Percentiles rank a stretch among this genome's conserved stretches.
Conservation (phyloP, 2,888 invertebrate genomes). For the Chouioia cunea region DNA sequence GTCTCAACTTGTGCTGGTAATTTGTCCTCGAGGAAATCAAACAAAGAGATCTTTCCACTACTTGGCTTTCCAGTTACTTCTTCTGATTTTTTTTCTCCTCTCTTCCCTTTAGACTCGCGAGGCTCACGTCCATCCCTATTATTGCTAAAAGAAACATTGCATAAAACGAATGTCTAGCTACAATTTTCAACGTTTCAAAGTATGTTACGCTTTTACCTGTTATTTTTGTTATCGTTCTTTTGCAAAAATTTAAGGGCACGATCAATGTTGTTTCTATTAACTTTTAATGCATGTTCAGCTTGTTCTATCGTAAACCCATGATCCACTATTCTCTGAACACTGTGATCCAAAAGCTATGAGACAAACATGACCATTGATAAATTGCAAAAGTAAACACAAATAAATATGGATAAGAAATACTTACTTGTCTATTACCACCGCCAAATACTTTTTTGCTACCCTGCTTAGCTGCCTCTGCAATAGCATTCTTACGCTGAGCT, state of each 20-base stretch:
- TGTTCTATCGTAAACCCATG: constrained; percentile 84
- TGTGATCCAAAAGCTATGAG: constrained; percentile 77
- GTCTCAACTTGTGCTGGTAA: constrained; percentile 73
- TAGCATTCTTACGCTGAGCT: constrained; percentile 88
- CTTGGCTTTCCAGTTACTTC: constrained; percentile 78
- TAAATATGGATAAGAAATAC: constrained; percentile 17
- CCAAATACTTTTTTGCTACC: constrained; percentile 72
- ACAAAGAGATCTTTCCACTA: constrained; percentile 80
- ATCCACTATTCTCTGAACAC: constrained; percentile 83
- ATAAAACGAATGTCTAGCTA: not conserved
- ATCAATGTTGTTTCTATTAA: constrained; percentile 81
- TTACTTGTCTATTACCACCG: constrained; percentile 70
- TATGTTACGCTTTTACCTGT: constrained; percentile 52
- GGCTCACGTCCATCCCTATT: too few relatives aligned
- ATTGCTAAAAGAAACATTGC: too few relatives aligned
- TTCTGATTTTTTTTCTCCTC: constrained; percentile 69
- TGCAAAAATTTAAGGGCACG: constrained; percentile 78
- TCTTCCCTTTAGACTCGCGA: constrained; percentile 67
- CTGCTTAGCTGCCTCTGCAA: constrained; percentile 85
- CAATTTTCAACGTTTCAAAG: constrained; percentile 5
- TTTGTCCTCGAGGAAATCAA: constrained; percentile 87
- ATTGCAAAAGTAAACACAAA: constrained; percentile 3
- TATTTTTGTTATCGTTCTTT: constrained; percentile 64
- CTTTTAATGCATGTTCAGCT: constrained; percentile 79
- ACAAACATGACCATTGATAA: constrained; percentile 22